A percentile compares a stretch with the other conserved stretches of the same genome.
phyloP scores from a whole-genome alignment of 2,113 vertebrate genomes.

The Tragelaphus strepsiceros region DNA sequence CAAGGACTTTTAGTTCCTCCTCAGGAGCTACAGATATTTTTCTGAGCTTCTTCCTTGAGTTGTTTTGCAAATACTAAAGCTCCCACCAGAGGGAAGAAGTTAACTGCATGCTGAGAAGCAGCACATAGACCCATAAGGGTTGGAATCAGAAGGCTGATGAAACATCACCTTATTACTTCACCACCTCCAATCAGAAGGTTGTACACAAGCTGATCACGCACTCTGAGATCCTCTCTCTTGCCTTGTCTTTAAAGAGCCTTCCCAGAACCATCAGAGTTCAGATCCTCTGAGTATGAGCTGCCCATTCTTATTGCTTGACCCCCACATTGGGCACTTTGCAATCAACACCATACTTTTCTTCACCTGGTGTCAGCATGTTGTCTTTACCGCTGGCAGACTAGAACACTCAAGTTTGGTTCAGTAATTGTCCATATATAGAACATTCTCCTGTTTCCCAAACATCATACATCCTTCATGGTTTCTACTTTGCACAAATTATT shows the following conservation, averaged over 20 bases:
- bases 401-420: not conserved
- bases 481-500: not conserved
- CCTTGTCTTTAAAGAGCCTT: not conserved
- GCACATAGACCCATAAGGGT: not conserved
- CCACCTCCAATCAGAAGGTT: not conserved
- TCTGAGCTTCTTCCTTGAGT: not conserved
- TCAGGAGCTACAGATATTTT: not conserved
- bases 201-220: not conserved
- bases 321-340: not conserved
- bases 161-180: not conserved
- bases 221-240: not conserved
- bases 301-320: not conserved
- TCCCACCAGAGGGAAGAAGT: not conserved
- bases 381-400: not conserved
- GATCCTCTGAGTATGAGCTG: not conserved
- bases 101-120: not conserved
- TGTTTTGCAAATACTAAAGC: not conserved
- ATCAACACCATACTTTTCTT: not conserved
- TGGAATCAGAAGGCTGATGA: not conserved
- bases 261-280: fast-evolving
- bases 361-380: not conserved
- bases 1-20: not conserved
- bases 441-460: not conserved
- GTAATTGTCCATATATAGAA: not conserved
- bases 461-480: not conserved